These are phyloP conservation scores for Megalopta genalis DNA, from an alignment of 1,140 invertebrate genomes.

Conservation along the genomic window DNA sequence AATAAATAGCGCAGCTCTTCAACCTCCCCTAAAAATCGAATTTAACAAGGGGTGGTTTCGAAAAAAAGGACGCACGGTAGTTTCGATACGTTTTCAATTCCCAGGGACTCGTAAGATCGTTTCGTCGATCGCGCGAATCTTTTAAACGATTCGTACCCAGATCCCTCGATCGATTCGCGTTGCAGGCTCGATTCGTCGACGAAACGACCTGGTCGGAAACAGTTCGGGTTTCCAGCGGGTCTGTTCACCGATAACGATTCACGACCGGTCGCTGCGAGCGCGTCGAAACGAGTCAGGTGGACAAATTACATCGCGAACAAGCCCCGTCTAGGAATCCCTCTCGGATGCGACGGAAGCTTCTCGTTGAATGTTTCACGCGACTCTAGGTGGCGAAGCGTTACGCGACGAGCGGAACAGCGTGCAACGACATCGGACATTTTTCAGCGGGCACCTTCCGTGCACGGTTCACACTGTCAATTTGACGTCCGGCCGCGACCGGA, in stretches of 20 bases:
- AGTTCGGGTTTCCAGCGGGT: conserved; percentile 26
- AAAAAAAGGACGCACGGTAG: too few species aligned
- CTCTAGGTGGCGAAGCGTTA: not conserved
- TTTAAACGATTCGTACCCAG: too few species aligned
- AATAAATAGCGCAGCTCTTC: too few species aligned
- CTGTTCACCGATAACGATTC: conserved; percentile 55
- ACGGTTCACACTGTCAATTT: not conserved
- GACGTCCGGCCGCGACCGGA: not conserved
- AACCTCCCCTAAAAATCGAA: too few species aligned
- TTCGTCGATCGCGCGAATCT: too few species aligned
- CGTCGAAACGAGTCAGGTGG: conserved; percentile 40
- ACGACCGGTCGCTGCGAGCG: not conserved
- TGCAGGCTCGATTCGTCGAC: too few species aligned
- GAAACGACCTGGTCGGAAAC: conserved; percentile 32
- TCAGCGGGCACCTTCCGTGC: conserved; percentile 8
- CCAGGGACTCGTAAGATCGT: too few species aligned
- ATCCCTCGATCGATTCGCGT: too few species aligned
- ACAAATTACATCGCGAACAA: conserved; percentile 51
- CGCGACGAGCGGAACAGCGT: conserved; percentile 32
- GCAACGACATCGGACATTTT: conserved; percentile 30
- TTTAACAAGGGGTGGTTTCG: too few species aligned
- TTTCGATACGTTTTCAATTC: too few species aligned
- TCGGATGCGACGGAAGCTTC: conserved; percentile 4
- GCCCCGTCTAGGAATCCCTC: not conserved
- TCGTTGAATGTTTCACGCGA: conserved; percentile 38